Evolutionary conservation across 2,113 vertebrate species (phyloP).

Genomic region (Macrotus californicus): DNA sequence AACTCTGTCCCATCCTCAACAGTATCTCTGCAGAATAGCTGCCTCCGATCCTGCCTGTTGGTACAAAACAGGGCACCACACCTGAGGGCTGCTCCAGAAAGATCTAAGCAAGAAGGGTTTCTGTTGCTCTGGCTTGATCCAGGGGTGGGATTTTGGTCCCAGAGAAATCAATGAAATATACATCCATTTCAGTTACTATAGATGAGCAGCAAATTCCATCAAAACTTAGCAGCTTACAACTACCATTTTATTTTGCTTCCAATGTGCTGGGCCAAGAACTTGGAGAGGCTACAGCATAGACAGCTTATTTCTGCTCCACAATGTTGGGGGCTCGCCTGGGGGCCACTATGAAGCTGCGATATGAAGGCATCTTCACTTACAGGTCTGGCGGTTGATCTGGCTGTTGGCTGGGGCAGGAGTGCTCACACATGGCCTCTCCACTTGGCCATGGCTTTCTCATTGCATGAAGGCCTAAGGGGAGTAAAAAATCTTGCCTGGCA

Average conservation of each 20-base stretch:
- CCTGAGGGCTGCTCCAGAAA: not conserved
- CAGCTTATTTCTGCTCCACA: not conserved
- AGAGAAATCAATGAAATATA: not conserved
- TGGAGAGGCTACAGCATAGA: not conserved
- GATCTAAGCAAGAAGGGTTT: not conserved
- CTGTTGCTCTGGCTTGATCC: not conserved
- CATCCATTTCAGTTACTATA: not conserved
- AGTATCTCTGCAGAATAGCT: not conserved
- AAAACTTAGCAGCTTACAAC: not conserved
- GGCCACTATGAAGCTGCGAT: not conserved
- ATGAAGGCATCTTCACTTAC: not conserved
- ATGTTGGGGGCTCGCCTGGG: not conserved
- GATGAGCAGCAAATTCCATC: not conserved
- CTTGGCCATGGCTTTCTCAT: not conserved
- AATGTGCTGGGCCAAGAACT: not conserved
- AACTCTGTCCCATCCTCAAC: not conserved
- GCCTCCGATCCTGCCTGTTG: not conserved
- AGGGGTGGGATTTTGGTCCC: not conserved
- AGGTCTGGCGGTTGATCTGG: not conserved
- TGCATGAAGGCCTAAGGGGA: not conserved
- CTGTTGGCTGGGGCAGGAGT: not conserved
- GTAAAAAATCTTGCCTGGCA: not conserved
- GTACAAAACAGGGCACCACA: not conserved
- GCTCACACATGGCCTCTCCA: not conserved
- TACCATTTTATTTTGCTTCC: not conserved